Base-by-base conservation (phyloP, 2,888 invertebrate species). In the Phorcus lineatus region DNA sequence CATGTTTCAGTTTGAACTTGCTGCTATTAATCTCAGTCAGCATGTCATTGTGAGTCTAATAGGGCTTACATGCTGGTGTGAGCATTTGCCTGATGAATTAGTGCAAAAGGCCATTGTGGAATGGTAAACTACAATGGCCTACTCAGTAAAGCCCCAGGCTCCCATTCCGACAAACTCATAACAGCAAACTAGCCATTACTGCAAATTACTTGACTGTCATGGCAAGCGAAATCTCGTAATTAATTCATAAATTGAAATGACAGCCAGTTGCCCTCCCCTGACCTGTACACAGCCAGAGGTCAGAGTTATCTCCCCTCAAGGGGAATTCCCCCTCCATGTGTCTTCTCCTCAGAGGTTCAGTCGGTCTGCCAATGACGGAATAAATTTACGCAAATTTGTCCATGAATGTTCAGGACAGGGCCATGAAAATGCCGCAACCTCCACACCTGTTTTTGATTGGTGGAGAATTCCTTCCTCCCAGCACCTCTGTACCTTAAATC, bases 191-290 rank as follows among this genome's bases (percentile, higher is more conserved):
- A 62, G 28, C 62, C 62, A 62, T 62, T 62, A 62, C 28, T 22
- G 28, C 28, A 31, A 62, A 62, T 62, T 24, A 31, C 16, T 28
- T 24, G 62, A 62, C 62, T 62, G 62, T 62, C 62, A 62, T 17
- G 28, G 62, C 22, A 62, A 62, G 62, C 13, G 28, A 31, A 62
- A 62, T 28, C 62, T 62, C 28, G 62, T 62, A 62, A 62, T 62
- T 62, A 62, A 62, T 62, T 62, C 62, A 62, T 62, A 62, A 62
- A 62, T 62, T 62, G 62, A 62, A 62, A 62, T 62, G 62, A 62
- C 62, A 62, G 62, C 28, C 62, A 31, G 28, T 62, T 62, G 62
- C 62, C 62, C 62, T 62, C 24, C 16, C 9, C 62, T 62, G 62
- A 62, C 24, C 62, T 24, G 28, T 13, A 13, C 24, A 62, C 62